phyloP scores from a whole-genome alignment of 2,113 vertebrate genomes.

The Embiotoca jacksoni region DNA sequence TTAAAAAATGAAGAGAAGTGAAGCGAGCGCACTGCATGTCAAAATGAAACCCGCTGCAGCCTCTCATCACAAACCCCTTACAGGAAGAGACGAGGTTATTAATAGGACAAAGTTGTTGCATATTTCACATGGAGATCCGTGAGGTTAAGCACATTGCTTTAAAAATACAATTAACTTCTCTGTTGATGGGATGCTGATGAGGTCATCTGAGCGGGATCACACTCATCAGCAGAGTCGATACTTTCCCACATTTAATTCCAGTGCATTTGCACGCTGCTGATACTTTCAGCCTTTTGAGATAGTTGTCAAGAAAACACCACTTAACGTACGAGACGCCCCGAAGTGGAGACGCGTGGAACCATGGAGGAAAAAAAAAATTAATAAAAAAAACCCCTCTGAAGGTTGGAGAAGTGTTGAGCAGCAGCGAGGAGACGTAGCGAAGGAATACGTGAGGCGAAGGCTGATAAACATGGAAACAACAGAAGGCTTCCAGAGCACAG shows the following conservation, averaged over 20 bases:
- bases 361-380: constrained; percentile 18
- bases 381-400: not conserved
- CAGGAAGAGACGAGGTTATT: not conserved
- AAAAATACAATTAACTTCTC: constrained; percentile 29
- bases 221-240: constrained; percentile 58
- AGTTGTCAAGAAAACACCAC: not conserved
- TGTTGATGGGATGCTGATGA: constrained; percentile 43
- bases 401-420: not conserved
- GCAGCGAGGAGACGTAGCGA: not conserved
- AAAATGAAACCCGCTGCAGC: not conserved
- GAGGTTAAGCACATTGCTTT: constrained; percentile 26
- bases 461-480: constrained; percentile 28
- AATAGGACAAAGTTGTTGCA: not conserved
- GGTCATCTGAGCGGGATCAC: constrained; percentile 35
- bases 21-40: not conserved
- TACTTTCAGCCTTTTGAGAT: constrained; percentile 41
- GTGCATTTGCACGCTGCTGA: constrained; percentile 29
- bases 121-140: not conserved
- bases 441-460: constrained; percentile 27
- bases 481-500: constrained; percentile 5
- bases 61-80: not conserved
- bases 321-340: too few species aligned
- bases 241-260: constrained; percentile 68
- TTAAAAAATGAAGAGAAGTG: not conserved
- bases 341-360: not conserved